Evolutionary conservation across 2,797 vertebrate genomes (phyloP), one percentile per base, ranked within the genome.

Genomic region (Enteromius viviparus): DNA sequence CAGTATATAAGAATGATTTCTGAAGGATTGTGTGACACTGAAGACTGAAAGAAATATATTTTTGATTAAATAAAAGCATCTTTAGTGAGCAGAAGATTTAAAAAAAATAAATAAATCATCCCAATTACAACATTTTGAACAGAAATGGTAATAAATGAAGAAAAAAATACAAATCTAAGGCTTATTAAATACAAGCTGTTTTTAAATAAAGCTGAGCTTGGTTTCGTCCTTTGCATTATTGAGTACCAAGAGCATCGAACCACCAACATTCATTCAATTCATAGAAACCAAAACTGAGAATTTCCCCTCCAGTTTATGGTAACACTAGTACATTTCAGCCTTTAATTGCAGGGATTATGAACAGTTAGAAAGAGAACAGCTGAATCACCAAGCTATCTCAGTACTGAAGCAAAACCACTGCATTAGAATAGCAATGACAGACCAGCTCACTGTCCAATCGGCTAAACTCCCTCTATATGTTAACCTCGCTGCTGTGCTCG

Each of bases 401-500:
- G 32, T 66, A 37, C 66, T 40, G 21, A 42, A 7, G 10, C 21
- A 37, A 32, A 37, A 53, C 4, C 29, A 40, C 1, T 6, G 11
- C 51, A 45, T 58, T 45, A 47, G 12, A 42, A 64, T 53, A 66
- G 10, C n/a, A 55, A 1, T 9, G 19, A 29, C 34, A 71, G 11
- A 47, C 3, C 29, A 45, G 2, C 26, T 26, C 15, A 79, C n/a
- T 53, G 10, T 26, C 45, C n/a, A 1, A 29, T 37, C 4, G 3
- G 23, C 26, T 65, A 11, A 64, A 32, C 21, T 17, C 3, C 53
- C 21, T 72, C 68, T 49, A 49, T 49, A 70, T 47, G 29, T 72
- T 66, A 81, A 65, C 47, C 69, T 37, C 47, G 29, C 42, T 82
- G 19, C 75, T 78, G 70, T 6, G 17, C 66, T 87, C 88, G 65